phyloP scores from a whole-genome alignment of 2,797 vertebrate genomes.

The Sitta carolinensis region DNA sequence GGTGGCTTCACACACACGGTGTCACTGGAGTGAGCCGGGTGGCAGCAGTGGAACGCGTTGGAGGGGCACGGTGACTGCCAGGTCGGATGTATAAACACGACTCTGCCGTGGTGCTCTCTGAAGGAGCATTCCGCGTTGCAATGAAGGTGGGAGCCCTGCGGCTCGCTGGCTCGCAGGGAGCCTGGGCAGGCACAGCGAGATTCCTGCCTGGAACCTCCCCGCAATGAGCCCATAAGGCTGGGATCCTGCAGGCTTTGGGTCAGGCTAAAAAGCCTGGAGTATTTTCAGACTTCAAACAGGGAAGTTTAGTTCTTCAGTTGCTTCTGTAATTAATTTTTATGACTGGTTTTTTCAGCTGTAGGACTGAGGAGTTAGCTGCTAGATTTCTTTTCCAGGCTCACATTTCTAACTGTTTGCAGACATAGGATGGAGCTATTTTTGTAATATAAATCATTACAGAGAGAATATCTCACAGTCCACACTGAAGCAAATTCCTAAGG shows the following conservation, averaged over 20 bases:
- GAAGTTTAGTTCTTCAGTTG: not conserved
- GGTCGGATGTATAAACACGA: not conserved
- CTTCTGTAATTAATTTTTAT: not conserved
- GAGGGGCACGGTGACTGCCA: fast-evolving
- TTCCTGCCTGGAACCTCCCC: not conserved
- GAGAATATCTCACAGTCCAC: not conserved
- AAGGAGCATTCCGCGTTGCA: fast-evolving
- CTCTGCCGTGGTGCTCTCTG: not conserved
- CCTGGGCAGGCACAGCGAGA: not conserved
- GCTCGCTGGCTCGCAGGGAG: fast-evolving
- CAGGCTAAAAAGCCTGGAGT: not conserved
- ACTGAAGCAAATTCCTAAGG: conserved; percentile 19
- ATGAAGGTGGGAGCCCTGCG: not conserved
- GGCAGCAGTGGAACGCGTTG: fast-evolving
- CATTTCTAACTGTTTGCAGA: conserved; percentile 25
- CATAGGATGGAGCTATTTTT: conserved; percentile 26
- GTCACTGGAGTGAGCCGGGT: fast-evolving
- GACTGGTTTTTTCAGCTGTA: not conserved
- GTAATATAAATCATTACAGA: conserved; percentile 14
- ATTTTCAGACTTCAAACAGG: conserved; percentile 34
- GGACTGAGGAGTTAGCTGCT: not conserved
- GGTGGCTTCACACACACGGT: fast-evolving
- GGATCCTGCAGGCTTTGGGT: not conserved
- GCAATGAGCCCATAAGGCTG: not conserved
- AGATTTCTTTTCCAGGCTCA: conserved; percentile 27